phyloP scores from a whole-genome alignment of 2,113 vertebrate species.

The Periophthalmodon schlosseri region DNA sequence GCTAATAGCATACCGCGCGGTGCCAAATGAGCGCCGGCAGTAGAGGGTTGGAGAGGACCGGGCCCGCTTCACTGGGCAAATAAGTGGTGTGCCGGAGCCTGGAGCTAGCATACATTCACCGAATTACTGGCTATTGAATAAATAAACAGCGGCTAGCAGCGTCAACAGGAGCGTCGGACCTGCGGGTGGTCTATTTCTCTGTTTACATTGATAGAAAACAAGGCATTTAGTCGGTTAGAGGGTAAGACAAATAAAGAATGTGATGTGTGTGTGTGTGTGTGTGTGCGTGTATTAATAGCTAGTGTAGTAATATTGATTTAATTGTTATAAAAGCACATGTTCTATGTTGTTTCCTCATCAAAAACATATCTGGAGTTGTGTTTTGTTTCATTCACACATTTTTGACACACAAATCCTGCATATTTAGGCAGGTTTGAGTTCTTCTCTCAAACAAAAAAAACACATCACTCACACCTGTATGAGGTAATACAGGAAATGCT shows the following conservation, averaged over 20 bases:
- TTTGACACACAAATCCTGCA: no score
- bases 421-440: no score
- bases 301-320: not conserved
- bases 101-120: conserved; percentile 57
- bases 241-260: not conserved
- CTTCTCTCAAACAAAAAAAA: no score
- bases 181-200: conserved; percentile 36
- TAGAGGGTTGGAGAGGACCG: conserved; percentile 45
- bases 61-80: conserved; percentile 64
- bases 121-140: conserved; percentile 60
- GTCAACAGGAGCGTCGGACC: conserved; percentile 30
- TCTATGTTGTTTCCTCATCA: no score
- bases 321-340: not conserved
- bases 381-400: no score
- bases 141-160: conserved; percentile 64
- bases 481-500: no score
- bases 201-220: conserved; percentile 18
- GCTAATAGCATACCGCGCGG: conserved; percentile 61
- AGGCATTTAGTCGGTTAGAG: conserved; percentile 23
- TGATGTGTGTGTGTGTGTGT: not conserved
- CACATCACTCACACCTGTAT: no score
- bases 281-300: not conserved
- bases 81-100: conserved; percentile 51
- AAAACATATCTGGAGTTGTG: no score
- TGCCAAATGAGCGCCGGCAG: conserved; percentile 65